Base-by-base conservation (phyloP, 2,797 vertebrate genomes). In the Peromyscus nudipes region DNA sequence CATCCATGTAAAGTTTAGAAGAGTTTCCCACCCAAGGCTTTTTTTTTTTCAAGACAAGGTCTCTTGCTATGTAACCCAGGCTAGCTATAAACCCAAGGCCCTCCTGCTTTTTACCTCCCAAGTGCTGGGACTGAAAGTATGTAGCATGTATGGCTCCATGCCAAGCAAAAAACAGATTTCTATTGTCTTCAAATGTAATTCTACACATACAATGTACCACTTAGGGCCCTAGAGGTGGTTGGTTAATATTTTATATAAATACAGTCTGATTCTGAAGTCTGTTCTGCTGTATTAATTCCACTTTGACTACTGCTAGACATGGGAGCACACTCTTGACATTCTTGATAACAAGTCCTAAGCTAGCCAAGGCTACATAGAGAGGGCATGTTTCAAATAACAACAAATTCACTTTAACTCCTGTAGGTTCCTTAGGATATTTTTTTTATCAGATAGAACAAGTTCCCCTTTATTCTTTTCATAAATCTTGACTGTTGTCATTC, bases 181-280 rank as follows among this genome's bases (percentile, higher is more conserved):
- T 52, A 11, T 12, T 57, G 49, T 85, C 73, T 93, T 49, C 73
- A 13, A 92, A 69, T 81, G 21, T 89, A 85, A 96, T 96, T 73
- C 52, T 81, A 40, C 62, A 80, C 43, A 11, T 11, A 80, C 14
- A 82, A 13, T 71, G 43, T 49, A 12, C 34, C 43, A 76, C 9
- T 29, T 7, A 64, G 46, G 1, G 40, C 37, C 55, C 91, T 92
- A 46, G 76, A 87, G 71, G 29, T 43, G 82, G 21, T 8, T 57
- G 11, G 37, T 40, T 86, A 64, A 23, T 6, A 23, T 46, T 49
- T 55, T 52, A 23, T 34, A 62, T 37, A 52, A 52, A 85, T 12
- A 7, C 31, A 34, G 31, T 83, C n/a, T 52, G 17, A 49, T 88
- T 93, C 83, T 62, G 1, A 67, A 4, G 14, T 83, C 49, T 71